A percentile compares a stretch with the other conserved stretches of the same genome.
Conservation (phyloP, 2,888 invertebrate species). For the Brachyptera risi region DNA sequence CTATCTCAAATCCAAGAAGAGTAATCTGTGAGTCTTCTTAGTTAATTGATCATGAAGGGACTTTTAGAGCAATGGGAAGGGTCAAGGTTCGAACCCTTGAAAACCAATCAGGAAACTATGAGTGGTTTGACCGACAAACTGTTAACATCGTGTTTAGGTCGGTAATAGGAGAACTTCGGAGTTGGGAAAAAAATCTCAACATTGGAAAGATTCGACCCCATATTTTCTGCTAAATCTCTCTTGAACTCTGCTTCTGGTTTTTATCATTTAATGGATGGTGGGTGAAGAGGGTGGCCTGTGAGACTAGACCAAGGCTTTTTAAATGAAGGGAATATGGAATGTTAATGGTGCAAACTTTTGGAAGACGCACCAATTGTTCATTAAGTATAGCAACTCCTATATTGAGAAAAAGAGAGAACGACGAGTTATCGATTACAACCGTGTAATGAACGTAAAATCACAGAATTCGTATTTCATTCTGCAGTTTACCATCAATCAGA, state of each 20-base stretch:
- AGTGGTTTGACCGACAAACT: background rate
- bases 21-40: too few species aligned
- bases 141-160: background rate
- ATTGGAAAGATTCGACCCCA: background rate
- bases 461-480: too few species aligned
- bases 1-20: too few species aligned
- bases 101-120: too few species aligned
- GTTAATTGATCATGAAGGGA: too few species aligned
- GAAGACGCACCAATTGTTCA: background rate
- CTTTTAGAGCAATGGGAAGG: too few species aligned
- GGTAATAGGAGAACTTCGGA: conserved; percentile 4
- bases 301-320: background rate
- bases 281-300: background rate
- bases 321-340: background rate
- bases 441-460: too few species aligned
- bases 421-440: background rate
- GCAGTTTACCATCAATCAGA: too few species aligned
- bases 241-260: background rate
- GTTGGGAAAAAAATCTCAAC: too few species aligned
- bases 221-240: background rate
- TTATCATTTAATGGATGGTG: too few species aligned
- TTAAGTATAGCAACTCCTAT: background rate
- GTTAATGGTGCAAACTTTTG: background rate
- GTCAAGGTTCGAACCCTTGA: conserved; percentile 2
- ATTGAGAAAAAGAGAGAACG: background rate